Base-by-base conservation (phyloP, 2,888 invertebrate genomes). In the Hirtodrosophila histrioides region DNA sequence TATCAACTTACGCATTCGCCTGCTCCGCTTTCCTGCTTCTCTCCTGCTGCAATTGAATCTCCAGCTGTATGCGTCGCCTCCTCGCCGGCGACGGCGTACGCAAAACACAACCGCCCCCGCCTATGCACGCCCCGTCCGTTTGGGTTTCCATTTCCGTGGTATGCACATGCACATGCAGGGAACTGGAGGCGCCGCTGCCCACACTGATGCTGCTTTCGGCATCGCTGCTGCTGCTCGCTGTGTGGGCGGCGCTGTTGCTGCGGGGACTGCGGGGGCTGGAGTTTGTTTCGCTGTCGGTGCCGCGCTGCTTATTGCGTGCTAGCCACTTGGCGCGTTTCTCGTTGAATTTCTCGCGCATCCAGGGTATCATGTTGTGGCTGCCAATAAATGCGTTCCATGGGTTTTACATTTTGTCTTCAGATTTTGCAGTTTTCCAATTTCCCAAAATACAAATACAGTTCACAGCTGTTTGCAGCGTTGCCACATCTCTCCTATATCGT, bases 261-360 rank as follows among this genome's bases (percentile, higher is more conserved):
- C 57, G 61, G 24, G 40, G 54, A 31, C 74, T 83, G 43, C 63
- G 73, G 17, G 17, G 2, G 45, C 54, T 66, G 10, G 72, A 69
- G n/a, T 61, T 73, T 0, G 72, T 62, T 43, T 64, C 57, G 9
- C 41, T 36, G 2, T 50, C 69, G 31, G 44, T 45, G 43, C 50
- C 54, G 23, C 78, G 75, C 8, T 86, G 81, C 48, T 90, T 90
- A 61, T 79, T 90, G 37, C 91, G 87, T 64, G 91, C 90, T 64
- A 89, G 75, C 91, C 91, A 91, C 77, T 89, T 89, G 50, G 90
- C 90, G 64, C 92, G 91, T 71, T 91, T 89, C 80, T 91, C 91
- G 50, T 90, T 91, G 67, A 92, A 89, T 80, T 92, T 92, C 67
- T 92, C 92, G 75, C 91, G 89, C 78, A 92, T 89, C 92, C 92